Conservation (phyloP, 2,888 invertebrate genomes). For the Athalia circularis region DNA sequence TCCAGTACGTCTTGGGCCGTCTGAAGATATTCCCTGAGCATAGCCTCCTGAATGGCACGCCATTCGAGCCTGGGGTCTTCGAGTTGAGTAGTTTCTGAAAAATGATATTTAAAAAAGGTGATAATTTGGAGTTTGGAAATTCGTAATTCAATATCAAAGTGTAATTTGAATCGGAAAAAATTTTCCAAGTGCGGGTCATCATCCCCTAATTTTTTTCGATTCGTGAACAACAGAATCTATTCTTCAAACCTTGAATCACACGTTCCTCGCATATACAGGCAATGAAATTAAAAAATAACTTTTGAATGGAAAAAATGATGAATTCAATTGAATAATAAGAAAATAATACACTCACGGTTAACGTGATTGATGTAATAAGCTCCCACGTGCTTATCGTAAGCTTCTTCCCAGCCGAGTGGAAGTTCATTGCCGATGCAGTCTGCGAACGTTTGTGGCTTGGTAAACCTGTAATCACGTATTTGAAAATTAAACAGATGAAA, state of each 20-base stretch:
- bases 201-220: no score
- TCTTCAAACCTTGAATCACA: no score
- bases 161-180: no score
- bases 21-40: slow-evolving; percentile 96
- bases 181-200: no score
- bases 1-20: slow-evolving; percentile 97
- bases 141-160: neutral
- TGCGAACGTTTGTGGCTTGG: slow-evolving; percentile 97
- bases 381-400: slow-evolving; percentile 94
- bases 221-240: no score
- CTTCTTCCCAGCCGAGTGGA: slow-evolving; percentile 98
- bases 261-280: no score
- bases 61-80: slow-evolving; percentile 98
- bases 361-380: slow-evolving; percentile 98
- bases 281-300: neutral
- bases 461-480: slow-evolving; percentile 84
- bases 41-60: slow-evolving; percentile 96
- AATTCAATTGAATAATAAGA: slow-evolving; percentile 4
- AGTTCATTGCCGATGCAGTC: slow-evolving; percentile 98
- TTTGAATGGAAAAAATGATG: slow-evolving; percentile 25
- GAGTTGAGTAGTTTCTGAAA: slow-evolving; percentile 92
- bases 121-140: slow-evolving; percentile 7
- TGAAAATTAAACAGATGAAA: neutral
- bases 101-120: neutral
- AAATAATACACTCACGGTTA: slow-evolving; percentile 84